Conservation (phyloP, 2,113 vertebrate species). For the Mormyrus iriodes region DNA sequence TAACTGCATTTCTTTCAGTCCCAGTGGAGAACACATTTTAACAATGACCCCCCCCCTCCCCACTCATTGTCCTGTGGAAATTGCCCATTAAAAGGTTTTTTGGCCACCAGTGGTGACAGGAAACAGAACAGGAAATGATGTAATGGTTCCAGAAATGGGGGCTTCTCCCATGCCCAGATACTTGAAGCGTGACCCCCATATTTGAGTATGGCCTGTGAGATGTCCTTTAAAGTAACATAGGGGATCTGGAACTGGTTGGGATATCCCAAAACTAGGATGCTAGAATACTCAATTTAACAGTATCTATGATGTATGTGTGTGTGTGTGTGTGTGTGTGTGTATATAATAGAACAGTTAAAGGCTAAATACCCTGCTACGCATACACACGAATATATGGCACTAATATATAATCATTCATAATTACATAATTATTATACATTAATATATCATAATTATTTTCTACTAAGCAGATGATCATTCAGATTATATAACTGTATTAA, state of each 20-base stretch:
- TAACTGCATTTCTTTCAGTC: slow-evolving; percentile 61
- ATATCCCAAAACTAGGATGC: slow-evolving; percentile 25
- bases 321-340: no score
- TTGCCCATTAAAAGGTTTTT: slow-evolving; percentile 59
- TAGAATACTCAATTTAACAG: neutral
- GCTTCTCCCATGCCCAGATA: slow-evolving; percentile 59
- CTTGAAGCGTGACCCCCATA: slow-evolving; percentile 50
- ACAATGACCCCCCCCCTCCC: slow-evolving; percentile 29
- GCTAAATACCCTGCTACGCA: no score
- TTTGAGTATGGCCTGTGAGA: slow-evolving; percentile 46
- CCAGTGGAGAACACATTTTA: slow-evolving; percentile 38
- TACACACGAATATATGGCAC: neutral
- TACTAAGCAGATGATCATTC: neutral
- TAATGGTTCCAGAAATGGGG: slow-evolving; percentile 53
- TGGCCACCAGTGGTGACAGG: slow-evolving; percentile 56
- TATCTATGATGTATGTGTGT: neutral
- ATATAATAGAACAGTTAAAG: no score
- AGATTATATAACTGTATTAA: slow-evolving; percentile 7
- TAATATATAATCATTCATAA: neutral
- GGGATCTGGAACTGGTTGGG: slow-evolving; percentile 28
- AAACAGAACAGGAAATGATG: slow-evolving; percentile 71
- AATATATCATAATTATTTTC: neutral
- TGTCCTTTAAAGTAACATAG: slow-evolving; percentile 39
- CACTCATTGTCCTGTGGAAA: slow-evolving; percentile 56
- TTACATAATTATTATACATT: neutral